A percentile compares a stretch with the other conserved stretches of the same genome.
Evolutionary conservation across 2,888 invertebrate species (phyloP).

Genomic region (Macrophya alboannulata): DNA sequence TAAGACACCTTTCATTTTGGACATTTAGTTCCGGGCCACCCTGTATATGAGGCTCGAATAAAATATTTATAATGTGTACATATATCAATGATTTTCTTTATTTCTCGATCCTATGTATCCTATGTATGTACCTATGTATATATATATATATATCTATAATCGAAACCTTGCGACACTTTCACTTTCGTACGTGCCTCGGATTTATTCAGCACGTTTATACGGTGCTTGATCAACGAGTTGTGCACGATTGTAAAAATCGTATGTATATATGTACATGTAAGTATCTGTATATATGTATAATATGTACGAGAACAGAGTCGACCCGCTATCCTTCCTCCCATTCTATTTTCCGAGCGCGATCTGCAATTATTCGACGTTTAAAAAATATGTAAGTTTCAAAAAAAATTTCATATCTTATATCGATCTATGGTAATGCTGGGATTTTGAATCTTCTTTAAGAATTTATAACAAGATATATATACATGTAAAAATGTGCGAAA

Average conservation of each 20-base stretch:
- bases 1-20: no score
- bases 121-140: no score
- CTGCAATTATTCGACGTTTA: not conserved
- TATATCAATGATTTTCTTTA: no score
- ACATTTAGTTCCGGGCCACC: no score
- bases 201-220: not conserved
- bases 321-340: not conserved
- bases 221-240: constrained; percentile 3
- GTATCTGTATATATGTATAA: not conserved
- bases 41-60: no score
- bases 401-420: not conserved
- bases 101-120: no score
- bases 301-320: not conserved
- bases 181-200: constrained; percentile 19
- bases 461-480: not conserved
- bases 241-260: constrained; percentile 8
- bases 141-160: not conserved
- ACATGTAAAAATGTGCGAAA: not conserved
- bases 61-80: no score
- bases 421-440: not conserved
- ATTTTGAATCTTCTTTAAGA: not conserved
- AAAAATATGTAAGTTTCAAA: not conserved
- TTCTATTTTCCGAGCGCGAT: not conserved
- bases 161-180: constrained; percentile 42
- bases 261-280: not conserved